Conservation (phyloP, 1,140 invertebrate species). For the Aleiodes sp. region DNA sequence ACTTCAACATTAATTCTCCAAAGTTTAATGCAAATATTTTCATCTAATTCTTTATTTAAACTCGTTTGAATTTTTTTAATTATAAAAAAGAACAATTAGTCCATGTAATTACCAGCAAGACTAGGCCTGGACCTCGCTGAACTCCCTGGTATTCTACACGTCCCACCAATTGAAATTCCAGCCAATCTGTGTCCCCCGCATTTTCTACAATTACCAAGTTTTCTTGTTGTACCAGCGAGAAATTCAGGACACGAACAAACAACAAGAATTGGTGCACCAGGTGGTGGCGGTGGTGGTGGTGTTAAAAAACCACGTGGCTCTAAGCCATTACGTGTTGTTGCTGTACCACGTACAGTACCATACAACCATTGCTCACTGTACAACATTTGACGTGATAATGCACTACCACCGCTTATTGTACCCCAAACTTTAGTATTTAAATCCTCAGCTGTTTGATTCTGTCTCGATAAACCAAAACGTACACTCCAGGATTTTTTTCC, state of each 20-base stretch:
- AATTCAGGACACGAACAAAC: constrained; percentile 82
- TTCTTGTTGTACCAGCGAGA: constrained; percentile 77
- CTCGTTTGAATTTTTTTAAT: too few species aligned
- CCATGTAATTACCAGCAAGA: constrained; percentile 54
- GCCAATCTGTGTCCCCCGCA: constrained; percentile 79
- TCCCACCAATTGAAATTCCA: constrained; percentile 68
- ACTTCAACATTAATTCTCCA: too few species aligned
- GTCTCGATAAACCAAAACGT: constrained; percentile 58
- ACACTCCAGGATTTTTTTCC: constrained; percentile 65
- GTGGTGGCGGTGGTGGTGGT: constrained; percentile 43
- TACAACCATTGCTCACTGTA: constrained; percentile 85
- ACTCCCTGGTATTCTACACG: constrained; percentile 70
- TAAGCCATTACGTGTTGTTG: constrained; percentile 60
- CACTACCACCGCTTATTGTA: constrained; percentile 65
- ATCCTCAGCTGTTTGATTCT: constrained; percentile 56
- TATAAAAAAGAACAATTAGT: too few species aligned
- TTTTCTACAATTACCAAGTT: constrained; percentile 79
- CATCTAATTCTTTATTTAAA: too few species aligned
- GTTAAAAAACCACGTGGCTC: constrained; percentile 41
- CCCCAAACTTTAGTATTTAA: constrained; percentile 66
- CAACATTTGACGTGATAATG: constrained; percentile 81
- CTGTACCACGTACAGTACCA: constrained; percentile 72
- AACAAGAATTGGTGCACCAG: constrained; percentile 72
- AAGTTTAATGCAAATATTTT: too few species aligned
- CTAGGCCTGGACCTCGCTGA: constrained; percentile 58